These are phyloP conservation scores for Yponomeuta evonymella DNA, from an alignment of 2,888 invertebrate genomes.

Conservation along the genomic window DNA sequence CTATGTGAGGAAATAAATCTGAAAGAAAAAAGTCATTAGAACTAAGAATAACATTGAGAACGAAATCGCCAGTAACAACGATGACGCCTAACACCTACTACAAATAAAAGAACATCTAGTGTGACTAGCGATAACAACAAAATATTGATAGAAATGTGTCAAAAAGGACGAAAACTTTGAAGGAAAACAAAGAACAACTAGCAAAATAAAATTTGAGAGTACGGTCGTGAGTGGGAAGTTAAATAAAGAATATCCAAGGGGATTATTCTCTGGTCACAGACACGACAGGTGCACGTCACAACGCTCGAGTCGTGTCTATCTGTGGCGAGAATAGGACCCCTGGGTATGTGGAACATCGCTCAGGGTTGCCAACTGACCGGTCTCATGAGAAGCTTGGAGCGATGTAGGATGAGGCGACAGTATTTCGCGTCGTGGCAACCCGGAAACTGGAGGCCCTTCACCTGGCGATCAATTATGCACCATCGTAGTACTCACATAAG, in stretches of 20 bases:
- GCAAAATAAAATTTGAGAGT: not conserved
- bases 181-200: constrained; percentile 32
- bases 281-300: not conserved
- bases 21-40: constrained; percentile 23
- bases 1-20: constrained; percentile 8
- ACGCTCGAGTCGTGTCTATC: not conserved
- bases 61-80: not conserved
- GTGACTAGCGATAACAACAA: constrained; percentile 2
- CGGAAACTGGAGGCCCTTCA: constrained; percentile 97
- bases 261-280: not conserved
- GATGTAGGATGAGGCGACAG: constrained; percentile 96
- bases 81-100: not conserved
- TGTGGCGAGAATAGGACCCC: not conserved
- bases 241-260: not conserved
- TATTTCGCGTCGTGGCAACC: constrained; percentile 96
- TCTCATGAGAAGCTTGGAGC: constrained; percentile 96
- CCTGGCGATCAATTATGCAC: constrained; percentile 75
- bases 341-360: not conserved
- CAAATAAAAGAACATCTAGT: constrained; percentile 1
- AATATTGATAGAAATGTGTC: not conserved
- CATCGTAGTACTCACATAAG: not conserved
- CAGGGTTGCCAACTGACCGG: constrained; percentile 85
- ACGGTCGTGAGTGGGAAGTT: not conserved
- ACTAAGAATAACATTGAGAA: not conserved
- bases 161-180: not conserved